phyloP scores from a whole-genome alignment of 2,888 invertebrate genomes.

The Andrena praecox region DNA sequence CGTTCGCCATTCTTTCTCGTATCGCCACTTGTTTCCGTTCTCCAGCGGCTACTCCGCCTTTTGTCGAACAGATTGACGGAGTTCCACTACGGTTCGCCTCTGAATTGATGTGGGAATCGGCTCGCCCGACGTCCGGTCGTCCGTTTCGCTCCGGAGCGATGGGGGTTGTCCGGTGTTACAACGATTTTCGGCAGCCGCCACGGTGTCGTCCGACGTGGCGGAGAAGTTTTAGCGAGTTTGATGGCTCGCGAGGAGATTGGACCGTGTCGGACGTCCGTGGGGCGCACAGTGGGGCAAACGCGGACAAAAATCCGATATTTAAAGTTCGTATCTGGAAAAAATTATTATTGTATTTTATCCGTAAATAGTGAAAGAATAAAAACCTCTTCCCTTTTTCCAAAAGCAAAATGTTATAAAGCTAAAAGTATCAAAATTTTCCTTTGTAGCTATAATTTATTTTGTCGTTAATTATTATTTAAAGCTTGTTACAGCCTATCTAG shows the following conservation, averaged over 20 bases:
- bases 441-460: no score
- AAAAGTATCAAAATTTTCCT: no score
- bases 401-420: no score
- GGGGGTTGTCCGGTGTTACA: slow-evolving; percentile 47
- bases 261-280: not conserved
- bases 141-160: slow-evolving; percentile 45
- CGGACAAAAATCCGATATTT: no score
- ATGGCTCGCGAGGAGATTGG: not conserved
- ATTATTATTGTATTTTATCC: no score
- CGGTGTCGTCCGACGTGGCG: slow-evolving; percentile 2
- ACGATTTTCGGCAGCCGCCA: slow-evolving; percentile 37
- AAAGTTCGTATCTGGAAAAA: no score
- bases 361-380: no score
- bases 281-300: no score
- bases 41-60: slow-evolving; percentile 29
- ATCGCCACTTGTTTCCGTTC: slow-evolving; percentile 48
- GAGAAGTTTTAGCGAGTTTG: slow-evolving; percentile 36
- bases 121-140: slow-evolving; percentile 17
- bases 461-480: no score
- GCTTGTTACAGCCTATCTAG: no score
- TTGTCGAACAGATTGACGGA: slow-evolving; percentile 70
- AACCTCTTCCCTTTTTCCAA: no score
- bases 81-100: slow-evolving; percentile 45
- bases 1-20: slow-evolving; percentile 56
- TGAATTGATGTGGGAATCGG: slow-evolving; percentile 76